Base-by-base conservation (phyloP, 2,888 invertebrate genomes). In the Drosophila vallismaia region DNA sequence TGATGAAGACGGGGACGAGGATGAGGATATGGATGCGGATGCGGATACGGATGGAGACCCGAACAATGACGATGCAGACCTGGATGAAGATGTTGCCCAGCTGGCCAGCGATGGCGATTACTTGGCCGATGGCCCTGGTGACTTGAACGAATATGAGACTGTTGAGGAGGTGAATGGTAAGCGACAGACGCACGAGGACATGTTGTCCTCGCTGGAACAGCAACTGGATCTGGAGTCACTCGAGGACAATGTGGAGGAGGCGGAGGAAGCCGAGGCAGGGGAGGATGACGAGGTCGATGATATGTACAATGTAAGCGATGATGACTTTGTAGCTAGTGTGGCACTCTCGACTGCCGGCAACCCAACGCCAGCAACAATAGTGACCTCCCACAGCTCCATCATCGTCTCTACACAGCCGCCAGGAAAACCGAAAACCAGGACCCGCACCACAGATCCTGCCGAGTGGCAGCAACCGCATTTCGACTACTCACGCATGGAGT, bases 401-500 rank as follows among this genome's bases (percentile, higher is more conserved):
- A 8, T 6, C 46, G 29, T 48, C 48, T 24, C 63, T 63, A 31
- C 46, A 8, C 46, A 29, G 8, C 28, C 14, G 9, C 40, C 40
- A 19, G 19, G 9, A 24, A 8, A 42, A 40, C 33, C 44, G 6
- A 49, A 60, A 26, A 33, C 19, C 14, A 40, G n/a, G 19, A 38
- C 31, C 42, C 9, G 40, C 19, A n/a, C 38, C 54, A 50, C 56
- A 2, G 49, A 45, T 19, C 42, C 79, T 12, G 79, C 76, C 14
- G 79, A 86, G 19, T 80, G 84, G 84, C 88, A 89, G 68, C 85
- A 84, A 66, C 89, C 91, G 48, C 89, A 88, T 75, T 91, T 89
- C 74, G 91, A 91, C 73, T 91, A 90, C 76, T 91, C 91, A 79
- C 91, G 91, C 76, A 90, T 91, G 90, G 91, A 91, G 71, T 90